Base-by-base conservation (phyloP, 1,140 invertebrate genomes). In the Rhyacophila brunnea region DNA sequence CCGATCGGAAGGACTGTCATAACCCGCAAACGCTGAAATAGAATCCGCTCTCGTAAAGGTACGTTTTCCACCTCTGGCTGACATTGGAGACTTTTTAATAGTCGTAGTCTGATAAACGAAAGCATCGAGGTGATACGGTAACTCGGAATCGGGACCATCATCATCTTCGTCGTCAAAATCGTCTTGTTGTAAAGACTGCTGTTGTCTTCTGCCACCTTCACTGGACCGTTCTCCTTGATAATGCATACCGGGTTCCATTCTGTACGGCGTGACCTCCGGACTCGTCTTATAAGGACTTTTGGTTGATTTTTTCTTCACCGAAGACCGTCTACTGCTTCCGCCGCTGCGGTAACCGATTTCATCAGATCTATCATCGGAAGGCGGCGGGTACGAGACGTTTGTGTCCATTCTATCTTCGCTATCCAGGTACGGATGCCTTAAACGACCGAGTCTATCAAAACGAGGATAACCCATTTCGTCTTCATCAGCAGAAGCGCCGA, bases 401-500 rank as follows among this genome's bases (percentile, higher is more conserved):
- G 40, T 43, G 52, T 78, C 77, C 19, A 70, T 66, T 9, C 75
- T 71, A 61, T 77, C 74, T 51, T 79, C 76, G 15, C 74, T 72
- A 61, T 78, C 75, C 0, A 79, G 69, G 60, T 79, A 79, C 4
- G 77, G 77, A 62, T 79, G 77, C 17, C 77, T 71, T 49, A 79
- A 66, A 2, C 82, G 79, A 34, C 81, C 77, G 19, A 83, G 62
- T 32, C 82, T 74, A 68, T 84, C 81, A 42, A 83, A 84, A 13
- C 81, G 70, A 10, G 82, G 81, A 61, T 83, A 84, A 10, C 81
- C 82, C 80, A 82, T 83, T 70, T 84, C 82, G 60, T 84, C 82
- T 50, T 83, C 82, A 66, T 83, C 81, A 58, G 80, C 81, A 6
- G 79, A 81, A 66, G 81, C 82, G 20, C 82, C 81, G 32, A 84